Evolutionary conservation across 1,140 invertebrate species (phyloP), one percentile per base, ranked within the genome.

Genomic region (Hesperophylax magnus): DNA sequence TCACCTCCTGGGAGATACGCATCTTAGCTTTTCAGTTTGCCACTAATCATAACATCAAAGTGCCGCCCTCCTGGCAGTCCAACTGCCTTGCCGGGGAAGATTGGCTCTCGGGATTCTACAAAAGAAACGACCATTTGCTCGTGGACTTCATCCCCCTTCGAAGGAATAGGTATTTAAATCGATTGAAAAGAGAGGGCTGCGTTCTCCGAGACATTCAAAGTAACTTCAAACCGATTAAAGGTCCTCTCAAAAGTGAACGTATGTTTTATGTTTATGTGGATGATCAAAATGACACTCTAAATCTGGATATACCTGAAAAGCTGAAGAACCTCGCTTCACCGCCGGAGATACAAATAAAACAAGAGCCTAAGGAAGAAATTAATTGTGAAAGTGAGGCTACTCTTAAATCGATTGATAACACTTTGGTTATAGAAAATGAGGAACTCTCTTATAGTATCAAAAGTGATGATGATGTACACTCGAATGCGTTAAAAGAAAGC

Each of bases 61-160:
- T 76, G 2, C 72, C 72, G 14, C 54, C 54, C 1, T 58, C 72
- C 9, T 76, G 72, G 72, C 15, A 27, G 14, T 31, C 17, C 7
- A 60, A 60, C 15, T 31, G n/a, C 17, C 17, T 47, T 17, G 72
- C 72, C 8, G 72, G 72, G 11, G 27, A 76, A 58, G 72, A 76
- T 60, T 76, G 72, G 72, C 54, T 76, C 5, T 34, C 31, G 0
- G 72, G 72, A 58, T 76, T 76, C 20, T 76, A 58, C 56, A 58
- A 39, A n/a, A 27, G 72, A 76, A 76, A 76, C 14, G 72, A 76
- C 17, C 54, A 34, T 58, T 60, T 60, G n/a, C 56, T 76, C 22
- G 20, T 17, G 27, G 17, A 60, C 11, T 76, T 58, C 39, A 18
- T 76, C 2, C 17, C 14, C 24, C 31, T 18, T 6, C 27, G 72